phyloP scores from a whole-genome alignment of 2,113 vertebrate genomes.

The Callorhinus ursinus region DNA sequence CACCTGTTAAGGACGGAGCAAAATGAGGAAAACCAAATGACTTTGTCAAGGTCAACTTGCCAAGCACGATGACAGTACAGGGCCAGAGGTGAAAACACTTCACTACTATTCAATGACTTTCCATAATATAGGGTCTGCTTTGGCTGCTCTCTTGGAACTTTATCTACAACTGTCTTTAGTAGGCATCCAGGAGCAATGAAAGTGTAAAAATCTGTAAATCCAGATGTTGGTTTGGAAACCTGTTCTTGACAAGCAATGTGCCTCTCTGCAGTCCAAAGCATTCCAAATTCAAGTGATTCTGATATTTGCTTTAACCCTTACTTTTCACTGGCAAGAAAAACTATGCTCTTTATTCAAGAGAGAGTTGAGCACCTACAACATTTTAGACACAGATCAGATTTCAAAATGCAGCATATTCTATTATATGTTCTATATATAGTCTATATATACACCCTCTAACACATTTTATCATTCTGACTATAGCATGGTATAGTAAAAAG shows the following conservation, averaged over 20 bases:
- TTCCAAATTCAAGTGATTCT: slow-evolving; percentile 11
- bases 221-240: neutral
- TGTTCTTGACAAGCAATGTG: neutral
- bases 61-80: neutral
- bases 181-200: neutral
- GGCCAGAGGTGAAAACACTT: neutral
- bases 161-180: neutral
- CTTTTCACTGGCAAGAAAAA: slow-evolving; percentile 31
- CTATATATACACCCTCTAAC: neutral
- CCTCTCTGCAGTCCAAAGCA: neutral
- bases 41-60: slow-evolving; percentile 32
- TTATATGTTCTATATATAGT: neutral
- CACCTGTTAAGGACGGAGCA: neutral
- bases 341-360: slow-evolving; percentile 7
- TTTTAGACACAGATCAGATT: neutral
- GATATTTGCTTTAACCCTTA: slow-evolving; percentile 12
- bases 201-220: slow-evolving; percentile 7
- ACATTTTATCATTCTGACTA: slow-evolving; percentile 8
- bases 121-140: neutral
- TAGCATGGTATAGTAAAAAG: neutral
- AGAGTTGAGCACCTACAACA: neutral
- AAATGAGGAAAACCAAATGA: neutral
- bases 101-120: neutral
- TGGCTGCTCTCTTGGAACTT: neutral
- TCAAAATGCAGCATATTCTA: neutral